Conservation (phyloP, 1,140 invertebrate species). For the Maniola jurtina region DNA sequence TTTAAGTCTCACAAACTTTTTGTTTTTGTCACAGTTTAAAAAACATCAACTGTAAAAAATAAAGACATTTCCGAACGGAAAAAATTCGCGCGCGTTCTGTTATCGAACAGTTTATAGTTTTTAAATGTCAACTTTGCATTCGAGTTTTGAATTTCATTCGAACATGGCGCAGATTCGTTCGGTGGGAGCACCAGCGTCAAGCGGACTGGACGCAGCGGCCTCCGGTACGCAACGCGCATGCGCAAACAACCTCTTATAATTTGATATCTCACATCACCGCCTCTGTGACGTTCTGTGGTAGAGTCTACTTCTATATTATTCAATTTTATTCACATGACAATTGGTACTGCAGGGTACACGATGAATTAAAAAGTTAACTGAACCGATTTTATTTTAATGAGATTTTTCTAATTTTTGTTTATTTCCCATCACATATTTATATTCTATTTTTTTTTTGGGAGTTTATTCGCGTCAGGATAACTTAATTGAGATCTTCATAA, state of each 20-base stretch:
- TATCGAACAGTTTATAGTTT: constrained; percentile 13
- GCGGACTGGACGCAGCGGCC: constrained; percentile 60
- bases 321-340: constrained; percentile 57
- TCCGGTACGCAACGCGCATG: constrained; percentile 51
- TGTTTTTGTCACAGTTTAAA: constrained; percentile 10
- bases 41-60: constrained; percentile 11
- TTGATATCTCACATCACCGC: constrained; percentile 73
- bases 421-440: no score
- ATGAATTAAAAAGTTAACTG: not conserved
- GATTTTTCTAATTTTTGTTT: not conserved
- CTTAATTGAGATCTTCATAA: no score
- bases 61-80: constrained; percentile 11
- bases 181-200: constrained; percentile 48
- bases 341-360: not conserved
- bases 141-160: constrained; percentile 46
- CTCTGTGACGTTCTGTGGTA: constrained; percentile 65
- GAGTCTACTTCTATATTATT: constrained; percentile 65
- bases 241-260: constrained; percentile 67
- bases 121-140: constrained; percentile 27
- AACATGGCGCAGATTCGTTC: constrained; percentile 55
- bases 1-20: constrained; percentile 11
- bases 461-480: no score
- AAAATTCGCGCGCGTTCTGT: constrained; percentile 15
- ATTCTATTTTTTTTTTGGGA: no score
- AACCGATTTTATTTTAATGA: not conserved